Evolutionary conservation across 2,797 vertebrate genomes (phyloP).

Genomic region (Hirundo rustica): DNA sequence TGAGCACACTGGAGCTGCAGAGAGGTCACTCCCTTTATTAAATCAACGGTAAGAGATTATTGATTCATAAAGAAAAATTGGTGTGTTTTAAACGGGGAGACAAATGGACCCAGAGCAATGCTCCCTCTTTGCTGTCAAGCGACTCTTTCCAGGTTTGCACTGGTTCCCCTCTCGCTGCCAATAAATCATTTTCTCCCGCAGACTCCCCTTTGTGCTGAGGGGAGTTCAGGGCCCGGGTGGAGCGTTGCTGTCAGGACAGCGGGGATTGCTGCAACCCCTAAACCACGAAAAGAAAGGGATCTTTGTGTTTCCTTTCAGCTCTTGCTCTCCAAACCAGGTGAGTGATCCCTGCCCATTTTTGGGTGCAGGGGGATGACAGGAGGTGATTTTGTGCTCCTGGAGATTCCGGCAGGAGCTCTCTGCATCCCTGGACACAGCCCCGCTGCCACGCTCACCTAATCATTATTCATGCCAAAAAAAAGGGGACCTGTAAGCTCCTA

Average conservation of each 20-base stretch:
- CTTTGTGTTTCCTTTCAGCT: not conserved
- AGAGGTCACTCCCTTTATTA: slow-evolving; percentile 37
- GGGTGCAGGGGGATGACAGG: not conserved
- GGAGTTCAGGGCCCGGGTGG: not conserved
- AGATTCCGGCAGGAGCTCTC: not conserved
- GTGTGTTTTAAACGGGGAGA: not conserved
- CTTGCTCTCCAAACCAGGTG: rapidly evolving
- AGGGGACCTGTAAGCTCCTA: slow-evolving; percentile 69
- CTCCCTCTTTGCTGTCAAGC: not conserved
- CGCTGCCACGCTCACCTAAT: not conserved
- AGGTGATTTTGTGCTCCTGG: rapidly evolving
- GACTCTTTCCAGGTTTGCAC: not conserved
- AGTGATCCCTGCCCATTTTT: rapidly evolving
- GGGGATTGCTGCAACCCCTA: not conserved
- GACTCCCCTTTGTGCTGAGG: not conserved
- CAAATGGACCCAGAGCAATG: not conserved
- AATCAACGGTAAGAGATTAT: slow-evolving; percentile 37
- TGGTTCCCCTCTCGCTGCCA: not conserved
- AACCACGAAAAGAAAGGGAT: not conserved
- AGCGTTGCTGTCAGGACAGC: not conserved
- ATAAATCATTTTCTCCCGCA: not conserved
- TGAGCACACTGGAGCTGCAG: not conserved
- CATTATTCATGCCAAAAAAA: slow-evolving; percentile 60
- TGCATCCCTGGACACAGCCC: not conserved
- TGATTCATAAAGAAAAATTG: slow-evolving; percentile 45